Evolutionary conservation across 2,113 vertebrate genomes (phyloP).

Genomic region (Stigmatopora nigra): DNA sequence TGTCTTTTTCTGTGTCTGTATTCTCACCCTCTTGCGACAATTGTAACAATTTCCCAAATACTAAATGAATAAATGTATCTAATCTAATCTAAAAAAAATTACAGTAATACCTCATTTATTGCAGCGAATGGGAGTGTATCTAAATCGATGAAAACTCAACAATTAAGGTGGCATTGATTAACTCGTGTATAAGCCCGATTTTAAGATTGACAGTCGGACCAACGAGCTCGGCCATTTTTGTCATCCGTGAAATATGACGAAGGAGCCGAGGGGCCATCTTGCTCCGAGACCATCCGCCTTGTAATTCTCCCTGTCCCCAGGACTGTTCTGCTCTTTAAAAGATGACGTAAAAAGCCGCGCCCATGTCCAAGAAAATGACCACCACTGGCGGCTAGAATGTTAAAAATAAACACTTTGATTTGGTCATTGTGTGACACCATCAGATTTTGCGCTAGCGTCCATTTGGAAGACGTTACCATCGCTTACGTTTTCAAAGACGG

Average conservation of each 20-base stretch:
- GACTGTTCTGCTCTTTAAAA: slow-evolving; percentile 37
- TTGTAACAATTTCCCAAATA: no score
- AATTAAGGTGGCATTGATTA: no score
- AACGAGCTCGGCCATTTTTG: slow-evolving; percentile 18
- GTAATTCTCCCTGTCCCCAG: slow-evolving; percentile 25
- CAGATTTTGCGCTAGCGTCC: slow-evolving; percentile 24
- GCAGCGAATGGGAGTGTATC: no score
- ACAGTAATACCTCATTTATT: no score
- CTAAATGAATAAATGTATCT: no score
- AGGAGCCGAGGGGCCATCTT: slow-evolving; percentile 10
- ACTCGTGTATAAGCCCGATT: no score
- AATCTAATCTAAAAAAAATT: no score
- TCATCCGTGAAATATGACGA: slow-evolving; percentile 22
- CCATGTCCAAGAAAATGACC: slow-evolving; percentile 12
- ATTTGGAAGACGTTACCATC: slow-evolving; percentile 34
- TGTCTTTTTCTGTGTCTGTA: no score
- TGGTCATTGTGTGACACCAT: slow-evolving; percentile 31
- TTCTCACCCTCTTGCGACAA: no score
- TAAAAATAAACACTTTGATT: slow-evolving; percentile 33
- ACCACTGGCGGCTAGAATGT: slow-evolving; percentile 8
- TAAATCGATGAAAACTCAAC: no score
- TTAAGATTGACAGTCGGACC: slow-evolving; percentile 8
- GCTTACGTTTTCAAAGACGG: slow-evolving; percentile 39
- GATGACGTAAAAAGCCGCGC: slow-evolving; percentile 15
- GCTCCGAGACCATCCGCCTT: slow-evolving; percentile 22